Evolutionary conservation across 2,888 invertebrate genomes (phyloP), one percentile per base, ranked within the genome.

Genomic region (Quadroppia sp.): DNA sequence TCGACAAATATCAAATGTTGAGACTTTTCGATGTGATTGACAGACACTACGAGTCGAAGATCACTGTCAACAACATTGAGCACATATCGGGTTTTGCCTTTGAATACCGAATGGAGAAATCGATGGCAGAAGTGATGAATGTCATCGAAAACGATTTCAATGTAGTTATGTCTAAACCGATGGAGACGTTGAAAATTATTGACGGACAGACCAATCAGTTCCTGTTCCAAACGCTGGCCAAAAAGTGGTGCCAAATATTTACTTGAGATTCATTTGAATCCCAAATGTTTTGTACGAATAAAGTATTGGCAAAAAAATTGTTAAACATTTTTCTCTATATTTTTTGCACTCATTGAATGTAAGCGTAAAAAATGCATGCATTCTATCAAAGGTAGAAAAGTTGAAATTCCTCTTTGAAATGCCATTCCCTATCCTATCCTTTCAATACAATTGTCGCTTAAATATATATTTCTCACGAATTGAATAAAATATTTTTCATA

Each of bases 381-480:
- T 20, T 50, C 15, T 50, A n/a, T 50, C 6, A n/a, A 20, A 50
- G n/a, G 20, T 20, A 20, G n/a, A 50, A 50, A 50, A 50, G 50
- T 50, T 50, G 50, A 50, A 50, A 20, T 20, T 50, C 50, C 20
- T 50, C 20, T 50, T 50, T n/a, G 23, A 11, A 23, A 53, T 53
- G 1, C 4, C 25, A 53, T n/a, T 25, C 9, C 50, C 50, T n/a
- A 50, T 50, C 7, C 25, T 23, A 13, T 53, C 25, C 53, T 25
- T 53, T 53, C 53, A 7, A 53, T 53, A 53, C 53, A 13, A 53
- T 53, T 53, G 53, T 53, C 53, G 53, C 53, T n/a, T 25, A 53
- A 53, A 53, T 25, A 53, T 53, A 13, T 53, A 25, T 53, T 53
- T 53, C 53, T 25, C 53, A 25, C 53, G 25, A 53, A 53, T 13